These are phyloP conservation scores for Unio pictorum DNA, from an alignment of 2,888 invertebrate genomes.

Conservation along the genomic window DNA sequence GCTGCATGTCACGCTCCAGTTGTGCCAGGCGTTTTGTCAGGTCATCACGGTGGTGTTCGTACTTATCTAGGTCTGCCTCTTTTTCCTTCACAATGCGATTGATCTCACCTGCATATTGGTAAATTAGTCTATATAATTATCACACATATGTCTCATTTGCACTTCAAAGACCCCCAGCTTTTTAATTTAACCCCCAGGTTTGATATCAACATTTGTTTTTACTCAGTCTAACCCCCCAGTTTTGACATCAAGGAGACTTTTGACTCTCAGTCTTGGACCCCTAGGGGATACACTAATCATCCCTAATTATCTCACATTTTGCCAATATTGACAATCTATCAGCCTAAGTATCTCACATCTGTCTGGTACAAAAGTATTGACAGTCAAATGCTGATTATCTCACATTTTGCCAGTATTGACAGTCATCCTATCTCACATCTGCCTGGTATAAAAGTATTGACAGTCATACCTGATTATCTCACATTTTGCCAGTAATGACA, in stretches of 20 bases:
- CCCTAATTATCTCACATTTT: too few relatives aligned
- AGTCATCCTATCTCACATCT: neutral
- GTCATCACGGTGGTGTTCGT: constrained; percentile 73
- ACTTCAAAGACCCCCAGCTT: too few relatives aligned
- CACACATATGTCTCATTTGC: neutral
- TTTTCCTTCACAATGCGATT: constrained; percentile 68
- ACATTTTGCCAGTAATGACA: too few relatives aligned
- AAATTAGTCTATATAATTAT: neutral
- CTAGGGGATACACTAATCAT: too few relatives aligned
- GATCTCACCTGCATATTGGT: constrained; percentile 66
- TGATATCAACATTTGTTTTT: too few relatives aligned
- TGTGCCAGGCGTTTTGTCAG: constrained; percentile 87
- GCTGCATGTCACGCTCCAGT: constrained; percentile 74
- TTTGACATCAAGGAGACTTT: too few relatives aligned
- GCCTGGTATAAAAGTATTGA: neutral
- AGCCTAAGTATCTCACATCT: neutral
- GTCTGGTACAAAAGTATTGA: neutral
- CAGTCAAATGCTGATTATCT: neutral
- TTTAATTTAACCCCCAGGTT: too few relatives aligned
- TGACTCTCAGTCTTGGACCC: too few relatives aligned
- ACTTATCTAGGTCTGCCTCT: constrained; percentile 67
- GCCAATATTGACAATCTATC: too few relatives aligned
- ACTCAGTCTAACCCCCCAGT: too few relatives aligned
- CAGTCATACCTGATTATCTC: too few relatives aligned
- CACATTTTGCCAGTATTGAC: neutral